Conservation (phyloP, 2,888 invertebrate species). For the Hemicrepidius hirtus region DNA sequence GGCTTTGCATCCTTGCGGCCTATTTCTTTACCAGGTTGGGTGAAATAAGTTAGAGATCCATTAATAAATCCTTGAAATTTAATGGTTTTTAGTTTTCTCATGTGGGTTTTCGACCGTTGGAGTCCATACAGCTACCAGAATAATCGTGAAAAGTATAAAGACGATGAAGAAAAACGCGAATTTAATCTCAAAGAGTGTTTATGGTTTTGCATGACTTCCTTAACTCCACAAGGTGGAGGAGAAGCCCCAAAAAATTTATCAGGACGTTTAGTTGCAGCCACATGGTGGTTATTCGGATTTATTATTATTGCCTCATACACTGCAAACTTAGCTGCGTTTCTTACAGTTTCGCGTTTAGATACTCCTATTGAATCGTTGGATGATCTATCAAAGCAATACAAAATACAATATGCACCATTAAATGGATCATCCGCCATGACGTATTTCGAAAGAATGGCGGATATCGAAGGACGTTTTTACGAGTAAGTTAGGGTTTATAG, state of each 20-base stretch:
- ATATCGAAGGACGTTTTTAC: slow-evolving; percentile 95
- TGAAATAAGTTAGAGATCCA: neutral
- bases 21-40: slow-evolving; percentile 92
- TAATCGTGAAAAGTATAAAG: slow-evolving; percentile 92
- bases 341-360: slow-evolving; percentile 94
- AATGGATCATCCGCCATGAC: slow-evolving; percentile 92
- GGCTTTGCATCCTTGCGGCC: slow-evolving; percentile 96
- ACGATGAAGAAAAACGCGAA: slow-evolving; percentile 94
- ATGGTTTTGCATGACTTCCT: slow-evolving; percentile 99
- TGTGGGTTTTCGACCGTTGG: slow-evolving; percentile 98
- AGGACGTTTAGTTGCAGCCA: slow-evolving; percentile 95
- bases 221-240: slow-evolving; percentile 96
- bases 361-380: slow-evolving; percentile 95
- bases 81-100: slow-evolving; percentile 84
- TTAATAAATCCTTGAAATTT: neutral
- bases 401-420: slow-evolving; percentile 95
- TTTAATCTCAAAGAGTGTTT: slow-evolving; percentile 97
- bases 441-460: slow-evolving; percentile 96
- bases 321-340: slow-evolving; percentile 97
- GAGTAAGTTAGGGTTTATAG: slow-evolving; percentile 77
- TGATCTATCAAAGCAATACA: slow-evolving; percentile 92
- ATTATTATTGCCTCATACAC: slow-evolving; percentile 99
- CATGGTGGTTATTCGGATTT: slow-evolving; percentile 99
- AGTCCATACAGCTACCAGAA: slow-evolving; percentile 98
- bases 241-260: slow-evolving; percentile 98